Evolutionary conservation across 2,113 vertebrate genomes (phyloP).

Genomic region (Prunella fulvescens): DNA sequence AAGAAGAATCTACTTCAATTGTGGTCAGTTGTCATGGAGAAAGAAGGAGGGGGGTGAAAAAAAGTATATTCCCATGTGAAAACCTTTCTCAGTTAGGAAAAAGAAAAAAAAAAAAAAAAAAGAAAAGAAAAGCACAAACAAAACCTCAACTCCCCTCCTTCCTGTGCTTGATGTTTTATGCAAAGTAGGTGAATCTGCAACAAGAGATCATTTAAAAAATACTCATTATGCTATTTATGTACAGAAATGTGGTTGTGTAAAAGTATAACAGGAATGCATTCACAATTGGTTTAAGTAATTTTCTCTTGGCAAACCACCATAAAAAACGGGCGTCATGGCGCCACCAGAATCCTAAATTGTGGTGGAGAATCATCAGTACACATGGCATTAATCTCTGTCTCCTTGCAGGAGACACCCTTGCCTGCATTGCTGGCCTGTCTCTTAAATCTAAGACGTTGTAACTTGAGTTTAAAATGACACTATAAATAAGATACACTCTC

Average conservation of each 20-base stretch:
- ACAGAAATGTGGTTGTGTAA: constrained; percentile 75
- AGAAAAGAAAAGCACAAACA: not conserved
- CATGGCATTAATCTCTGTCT: constrained; percentile 95
- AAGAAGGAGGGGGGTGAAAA: not conserved
- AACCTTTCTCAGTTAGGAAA: constrained; percentile 36
- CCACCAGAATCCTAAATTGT: constrained; percentile 92
- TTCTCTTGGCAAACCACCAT: constrained; percentile 86
- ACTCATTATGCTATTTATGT: constrained; percentile 80
- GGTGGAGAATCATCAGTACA: constrained; percentile 86
- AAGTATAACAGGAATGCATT: constrained; percentile 81
- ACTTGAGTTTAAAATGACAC: constrained; percentile 75
- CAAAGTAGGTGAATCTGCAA: constrained; percentile 77
- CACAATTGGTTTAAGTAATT: constrained; percentile 89
- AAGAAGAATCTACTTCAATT: constrained; percentile 77
- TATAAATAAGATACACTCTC: constrained; percentile 62
- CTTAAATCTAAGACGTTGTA: constrained; percentile 76
- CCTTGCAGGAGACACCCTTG: constrained; percentile 82
- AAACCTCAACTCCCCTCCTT: constrained; percentile 2
- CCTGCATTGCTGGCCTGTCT: constrained; percentile 82
- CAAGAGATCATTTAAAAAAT: constrained; percentile 75
- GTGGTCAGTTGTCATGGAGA: constrained; percentile 77
- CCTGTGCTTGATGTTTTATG: constrained; percentile 61
- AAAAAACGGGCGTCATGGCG: constrained; percentile 89
- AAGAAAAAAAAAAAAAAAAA: not conserved
- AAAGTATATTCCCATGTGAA: constrained; percentile 70